A percentile compares a stretch with the other conserved stretches of the same genome.
Conservation (phyloP, 2,797 vertebrate genomes). For the Leucoraja ocellata region DNA sequence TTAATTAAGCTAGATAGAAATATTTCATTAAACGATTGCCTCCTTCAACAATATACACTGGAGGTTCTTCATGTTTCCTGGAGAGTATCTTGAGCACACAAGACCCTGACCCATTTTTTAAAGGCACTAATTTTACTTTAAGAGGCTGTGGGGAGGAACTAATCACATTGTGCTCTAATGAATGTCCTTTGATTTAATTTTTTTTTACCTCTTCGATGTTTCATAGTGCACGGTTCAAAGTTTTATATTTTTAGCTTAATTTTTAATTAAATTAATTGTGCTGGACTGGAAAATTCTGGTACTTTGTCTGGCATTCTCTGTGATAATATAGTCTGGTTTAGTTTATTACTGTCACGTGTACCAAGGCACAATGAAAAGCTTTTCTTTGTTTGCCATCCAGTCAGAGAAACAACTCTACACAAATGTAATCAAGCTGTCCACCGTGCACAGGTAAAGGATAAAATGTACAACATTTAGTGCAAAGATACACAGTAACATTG, state of each 20-base stretch:
- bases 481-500: too few relatives aligned
- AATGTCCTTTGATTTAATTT: neutral
- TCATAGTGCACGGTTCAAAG: neutral
- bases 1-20: neutral
- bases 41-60: neutral
- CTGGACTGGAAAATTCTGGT: neutral
- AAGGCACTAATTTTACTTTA: neutral
- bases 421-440: too few relatives aligned
- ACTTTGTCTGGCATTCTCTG: neutral
- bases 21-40: neutral
- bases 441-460: too few relatives aligned
- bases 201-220: neutral
- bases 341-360: too few relatives aligned
- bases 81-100: neutral
- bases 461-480: too few relatives aligned
- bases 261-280: neutral
- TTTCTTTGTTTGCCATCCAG: too few relatives aligned
- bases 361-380: too few relatives aligned
- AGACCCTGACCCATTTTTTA: neutral
- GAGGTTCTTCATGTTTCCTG: neutral
- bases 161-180: neutral
- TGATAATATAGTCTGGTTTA: neutral
- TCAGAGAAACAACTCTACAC: too few relatives aligned
- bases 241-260: neutral
- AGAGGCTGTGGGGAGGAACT: neutral